Evolutionary conservation across 2,888 invertebrate genomes (phyloP).

Genomic region (Nemurella pictetii): DNA sequence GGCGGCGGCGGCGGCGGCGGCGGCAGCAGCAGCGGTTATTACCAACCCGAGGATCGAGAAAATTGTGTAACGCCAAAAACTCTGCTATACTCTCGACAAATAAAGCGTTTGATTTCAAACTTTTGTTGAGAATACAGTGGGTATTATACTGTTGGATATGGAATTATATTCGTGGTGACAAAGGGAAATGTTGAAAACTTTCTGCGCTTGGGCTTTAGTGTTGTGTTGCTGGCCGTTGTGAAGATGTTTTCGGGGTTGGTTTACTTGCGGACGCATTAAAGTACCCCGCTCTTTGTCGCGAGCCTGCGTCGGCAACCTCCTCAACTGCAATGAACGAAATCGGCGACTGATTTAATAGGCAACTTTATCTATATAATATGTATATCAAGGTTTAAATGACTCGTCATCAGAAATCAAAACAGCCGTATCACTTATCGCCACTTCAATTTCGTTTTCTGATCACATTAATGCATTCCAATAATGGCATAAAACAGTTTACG

Average conservation of each 20-base stretch:
- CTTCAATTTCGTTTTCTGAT: background rate
- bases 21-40: background rate
- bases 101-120: slow-evolving; percentile 17
- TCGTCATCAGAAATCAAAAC: background rate
- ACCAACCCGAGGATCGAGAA: background rate
- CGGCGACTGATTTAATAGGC: background rate
- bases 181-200: slow-evolving; percentile 16
- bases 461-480: background rate
- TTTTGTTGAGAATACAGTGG: background rate
- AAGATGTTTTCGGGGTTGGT: background rate
- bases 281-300: background rate
- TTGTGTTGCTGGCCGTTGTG: background rate
- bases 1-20: background rate
- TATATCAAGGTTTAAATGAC: no score
- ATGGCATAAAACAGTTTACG: background rate
- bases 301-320: background rate
- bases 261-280: background rate
- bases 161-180: background rate
- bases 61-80: slow-evolving; percentile 10
- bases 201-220: background rate
- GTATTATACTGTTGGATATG: slow-evolving; percentile 8
- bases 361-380: background rate
- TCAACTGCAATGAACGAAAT: background rate
- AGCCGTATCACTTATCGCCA: background rate
- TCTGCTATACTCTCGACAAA: background rate